Evolutionary conservation across 2,888 invertebrate genomes (phyloP), one percentile per base, ranked within the genome.

Genomic region (Piscicola geometra): DNA sequence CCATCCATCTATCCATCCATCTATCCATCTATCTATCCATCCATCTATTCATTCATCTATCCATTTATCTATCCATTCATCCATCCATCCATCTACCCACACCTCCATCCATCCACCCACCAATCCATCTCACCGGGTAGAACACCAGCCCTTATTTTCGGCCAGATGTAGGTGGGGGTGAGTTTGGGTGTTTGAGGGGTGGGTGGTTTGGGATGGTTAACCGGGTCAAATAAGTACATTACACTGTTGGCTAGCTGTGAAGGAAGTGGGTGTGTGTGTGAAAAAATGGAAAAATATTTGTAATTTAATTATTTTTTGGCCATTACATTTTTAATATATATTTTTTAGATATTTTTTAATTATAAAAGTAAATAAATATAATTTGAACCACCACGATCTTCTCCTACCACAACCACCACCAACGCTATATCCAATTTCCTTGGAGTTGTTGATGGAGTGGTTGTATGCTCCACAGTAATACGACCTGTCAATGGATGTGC

Each of bases 401-500:
- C 15, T 64, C 21, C 9, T 12, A n/a, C 21, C n/a, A 21, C 64
- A 64, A 64, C n/a, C 21, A 5, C 41, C 15, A 56, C 75, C 72
- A 72, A 82, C 81, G 77, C 82, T 80, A 30, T 82, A 81, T 56
- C 86, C 86, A 25, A 86, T 83, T 82, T 85, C 85, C 77, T 84
- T 85, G 28, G 85, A 84, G 81, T 85, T 86, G 79, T 84, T 85
- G 79, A 82, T 83, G 52, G 82, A 81, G 77, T 86, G 86, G 15
- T 82, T 81, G 84, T 84, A 85, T 32, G 83, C 81, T 68, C 85
- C 85, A 35, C 84, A 83, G 78, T 86, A 84, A 79, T 86, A 86
- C 52, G n/a, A 56, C n/a, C 60, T 56, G 60, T 5, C 3, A 56
- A 21, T 15, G 50, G 50, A 47, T 15, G 21, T 47, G 50, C 50